Evolutionary conservation across 2,888 invertebrate species (phyloP).

Genomic region (Lottia gigantea): DNA sequence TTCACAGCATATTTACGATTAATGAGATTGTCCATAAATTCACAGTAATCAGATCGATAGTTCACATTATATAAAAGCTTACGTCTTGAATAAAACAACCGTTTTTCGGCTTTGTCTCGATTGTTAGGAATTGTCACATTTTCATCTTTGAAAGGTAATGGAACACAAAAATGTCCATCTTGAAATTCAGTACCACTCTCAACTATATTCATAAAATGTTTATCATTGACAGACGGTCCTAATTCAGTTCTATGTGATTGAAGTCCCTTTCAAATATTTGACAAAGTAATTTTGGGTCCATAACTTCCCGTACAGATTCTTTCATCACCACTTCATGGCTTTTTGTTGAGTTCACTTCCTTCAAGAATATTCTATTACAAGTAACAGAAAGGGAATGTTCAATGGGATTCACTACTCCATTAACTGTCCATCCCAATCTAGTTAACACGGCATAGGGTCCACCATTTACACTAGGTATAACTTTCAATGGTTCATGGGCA

Average conservation of each 20-base stretch:
- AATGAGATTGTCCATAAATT: constrained; percentile 15
- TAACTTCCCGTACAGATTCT: not conserved
- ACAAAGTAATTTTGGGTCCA: not conserved
- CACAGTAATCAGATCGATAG: constrained; percentile 15
- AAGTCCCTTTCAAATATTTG: not conserved
- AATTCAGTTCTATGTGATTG: constrained; percentile 9
- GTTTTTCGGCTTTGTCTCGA: too few species aligned
- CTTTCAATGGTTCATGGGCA: not conserved
- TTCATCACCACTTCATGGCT: not conserved
- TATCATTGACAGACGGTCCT: not conserved
- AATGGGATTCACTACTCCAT: too few species aligned
- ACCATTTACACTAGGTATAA: not conserved
- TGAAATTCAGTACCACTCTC: not conserved
- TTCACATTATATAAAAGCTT: not conserved
- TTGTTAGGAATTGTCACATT: not conserved
- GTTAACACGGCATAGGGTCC: not conserved
- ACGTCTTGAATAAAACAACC: not conserved
- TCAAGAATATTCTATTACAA: not conserved
- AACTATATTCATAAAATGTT: not conserved
- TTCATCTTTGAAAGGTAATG: not conserved
- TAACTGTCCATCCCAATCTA: too few species aligned
- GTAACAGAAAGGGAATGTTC: not conserved
- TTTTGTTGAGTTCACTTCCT: not conserved
- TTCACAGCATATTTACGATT: not conserved
- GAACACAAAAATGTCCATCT: not conserved